These are phyloP conservation scores for Perizoma affinitatum DNA, from an alignment of 2,888 invertebrate genomes.

Conservation along the genomic window DNA sequence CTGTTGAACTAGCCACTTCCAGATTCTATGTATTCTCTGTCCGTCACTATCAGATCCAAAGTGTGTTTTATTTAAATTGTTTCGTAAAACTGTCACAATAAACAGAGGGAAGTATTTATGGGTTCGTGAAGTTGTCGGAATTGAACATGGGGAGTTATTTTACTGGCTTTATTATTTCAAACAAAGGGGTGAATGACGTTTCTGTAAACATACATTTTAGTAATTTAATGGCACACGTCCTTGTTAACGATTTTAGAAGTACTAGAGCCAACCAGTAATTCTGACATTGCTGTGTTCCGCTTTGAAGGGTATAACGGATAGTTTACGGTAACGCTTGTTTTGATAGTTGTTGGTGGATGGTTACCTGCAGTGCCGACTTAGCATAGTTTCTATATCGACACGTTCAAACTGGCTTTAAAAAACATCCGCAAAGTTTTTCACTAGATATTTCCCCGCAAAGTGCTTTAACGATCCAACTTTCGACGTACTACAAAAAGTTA, in stretches of 20 bases:
- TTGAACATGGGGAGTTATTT: slow-evolving; percentile 19
- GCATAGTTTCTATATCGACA: slow-evolving; percentile 6
- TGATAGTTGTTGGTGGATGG: no score
- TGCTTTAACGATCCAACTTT: slow-evolving; percentile 31
- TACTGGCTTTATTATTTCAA: slow-evolving; percentile 24
- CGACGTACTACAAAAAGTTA: neutral
- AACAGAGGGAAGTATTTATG: slow-evolving; percentile 22
- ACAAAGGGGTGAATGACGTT: slow-evolving; percentile 9
- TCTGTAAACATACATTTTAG: no score
- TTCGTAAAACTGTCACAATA: slow-evolving; percentile 28
- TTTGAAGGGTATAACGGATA: no score
- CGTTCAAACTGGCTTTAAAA: slow-evolving; percentile 9
- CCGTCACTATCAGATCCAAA: slow-evolving; percentile 16
- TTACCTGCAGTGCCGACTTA: slow-evolving; percentile 10
- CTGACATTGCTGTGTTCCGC: no score
- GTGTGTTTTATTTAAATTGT: slow-evolving; percentile 24
- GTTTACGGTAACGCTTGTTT: no score
- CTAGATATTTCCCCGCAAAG: slow-evolving; percentile 20
- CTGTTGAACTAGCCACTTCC: neutral
- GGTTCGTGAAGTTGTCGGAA: slow-evolving; percentile 25
- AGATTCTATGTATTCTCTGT: neutral
- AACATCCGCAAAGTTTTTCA: slow-evolving; percentile 18
- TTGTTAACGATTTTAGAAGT: no score
- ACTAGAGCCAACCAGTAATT: no score
- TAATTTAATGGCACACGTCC: no score